Base-by-base conservation (phyloP, 1,140 invertebrate species). In the Nasonia vitripennis region DNA sequence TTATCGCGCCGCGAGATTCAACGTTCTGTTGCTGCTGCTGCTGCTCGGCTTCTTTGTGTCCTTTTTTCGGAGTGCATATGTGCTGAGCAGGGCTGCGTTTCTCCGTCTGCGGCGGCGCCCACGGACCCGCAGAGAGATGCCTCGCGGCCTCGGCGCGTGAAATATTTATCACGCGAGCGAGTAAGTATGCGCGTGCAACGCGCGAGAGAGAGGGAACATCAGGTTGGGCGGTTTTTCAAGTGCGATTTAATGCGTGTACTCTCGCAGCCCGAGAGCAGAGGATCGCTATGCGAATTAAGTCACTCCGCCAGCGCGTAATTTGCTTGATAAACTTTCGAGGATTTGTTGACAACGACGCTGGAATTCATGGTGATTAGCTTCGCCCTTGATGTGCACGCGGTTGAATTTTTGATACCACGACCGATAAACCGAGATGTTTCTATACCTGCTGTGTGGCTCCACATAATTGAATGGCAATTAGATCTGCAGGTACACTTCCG, bases 1-100 rank as follows among this genome's bases (percentile, higher is more conserved):
- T 86, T 86, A 79, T 86, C 81, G 73, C 84, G 17, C 55, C 41
- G 14, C 34, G 74, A 83, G 81, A 83, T 83, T 83, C 51, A 83
- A 70, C 62, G 34, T 77, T 17, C 73, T 68, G 73, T 5, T 27
- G 67, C 20, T n/a, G 67, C 67, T 27, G 7, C 68, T n/a, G 17
- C 17, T 67, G 62, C 62, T 17, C 62, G 67, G 55, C 1, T 62
- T 62, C 55, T 14, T 62, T 62, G 70, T 34, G 7, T 78, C 78
- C 51, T 34, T 27, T 23, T 23, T 78, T 41, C n/a, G 48, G n/a
- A n/a, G 5, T 20, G 3, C 4, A 20, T 9, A n/a, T 17, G 55
- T n/a, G 55, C 55, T 27, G 23, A 70, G 17, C 51, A 55, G 14
- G 5, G 14, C 48, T 14, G 68, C 34, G 68, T 14, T 71, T 71